Conservation (phyloP, 2,888 invertebrate genomes). For the Oxystoma pomonae region DNA sequence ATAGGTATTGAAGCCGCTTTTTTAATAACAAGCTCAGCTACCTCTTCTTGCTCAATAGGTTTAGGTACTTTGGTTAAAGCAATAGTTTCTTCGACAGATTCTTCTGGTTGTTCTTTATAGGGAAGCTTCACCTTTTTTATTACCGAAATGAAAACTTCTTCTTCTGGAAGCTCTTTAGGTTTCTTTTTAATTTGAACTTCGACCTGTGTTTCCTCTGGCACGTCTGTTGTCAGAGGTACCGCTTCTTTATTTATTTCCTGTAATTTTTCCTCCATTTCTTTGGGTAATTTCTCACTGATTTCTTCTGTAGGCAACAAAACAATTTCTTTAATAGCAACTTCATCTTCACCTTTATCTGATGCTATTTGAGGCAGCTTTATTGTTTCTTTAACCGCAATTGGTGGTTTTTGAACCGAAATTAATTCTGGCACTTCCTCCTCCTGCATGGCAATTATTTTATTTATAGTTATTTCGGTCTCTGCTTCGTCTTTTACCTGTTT, state of each 20-base stretch:
- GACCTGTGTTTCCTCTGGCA: conserved; percentile 43
- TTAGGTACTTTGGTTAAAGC: conserved; percentile 57
- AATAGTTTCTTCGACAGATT: conserved; percentile 63
- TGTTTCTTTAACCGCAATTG: no score
- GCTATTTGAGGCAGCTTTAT: no score
- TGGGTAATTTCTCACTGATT: no score
- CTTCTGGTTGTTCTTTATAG: conserved; percentile 57
- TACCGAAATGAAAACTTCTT: conserved; percentile 33
- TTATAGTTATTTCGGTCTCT: conserved; percentile 34
- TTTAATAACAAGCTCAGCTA: conserved; percentile 31
- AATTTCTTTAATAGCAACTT: conserved; percentile 36
- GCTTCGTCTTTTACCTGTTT: conserved; percentile 16
- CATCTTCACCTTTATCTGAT: conserved; percentile 22
- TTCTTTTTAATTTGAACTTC: conserved; percentile 28
- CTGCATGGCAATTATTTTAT: conserved; percentile 31
- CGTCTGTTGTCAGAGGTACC: conserved; percentile 58
- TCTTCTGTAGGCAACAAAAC: conserved; percentile 35
- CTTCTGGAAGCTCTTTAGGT: conserved; percentile 35
- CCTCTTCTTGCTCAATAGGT: conserved; percentile 39
- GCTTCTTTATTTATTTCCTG: no score
- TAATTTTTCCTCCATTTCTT: conserved; percentile 65
- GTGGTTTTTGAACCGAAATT: conserved; percentile 5
- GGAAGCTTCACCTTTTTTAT: conserved; percentile 31
- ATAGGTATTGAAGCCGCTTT: conserved; percentile 34
- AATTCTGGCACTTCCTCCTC: conserved; percentile 38